Conservation (phyloP, 2,888 invertebrate species). For the Volucella inanis region DNA sequence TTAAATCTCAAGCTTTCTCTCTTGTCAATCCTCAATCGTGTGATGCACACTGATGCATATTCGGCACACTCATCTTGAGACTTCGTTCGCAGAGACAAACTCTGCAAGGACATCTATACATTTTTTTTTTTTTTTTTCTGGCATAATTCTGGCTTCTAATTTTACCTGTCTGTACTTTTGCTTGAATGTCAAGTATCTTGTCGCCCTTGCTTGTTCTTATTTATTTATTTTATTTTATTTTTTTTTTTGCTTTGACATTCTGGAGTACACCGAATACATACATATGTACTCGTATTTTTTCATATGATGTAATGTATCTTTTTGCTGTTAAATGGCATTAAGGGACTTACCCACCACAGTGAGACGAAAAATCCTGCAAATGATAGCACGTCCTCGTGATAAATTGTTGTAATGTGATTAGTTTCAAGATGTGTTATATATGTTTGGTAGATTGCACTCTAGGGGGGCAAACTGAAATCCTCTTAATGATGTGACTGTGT, state of each 20-base stretch:
- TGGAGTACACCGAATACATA: too few species aligned
- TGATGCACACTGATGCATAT: too few species aligned
- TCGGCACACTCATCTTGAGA: too few species aligned
- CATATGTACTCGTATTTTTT: too few species aligned
- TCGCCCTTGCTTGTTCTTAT: conserved; percentile 33
- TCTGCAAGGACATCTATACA: too few species aligned
- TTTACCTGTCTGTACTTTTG: background rate
- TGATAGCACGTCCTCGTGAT: conserved; percentile 22
- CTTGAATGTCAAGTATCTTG: conserved; percentile 19
- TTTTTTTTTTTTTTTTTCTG: background rate
- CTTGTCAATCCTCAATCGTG: too few species aligned
- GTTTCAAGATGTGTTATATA: conserved; percentile 36
- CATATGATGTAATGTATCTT: background rate
- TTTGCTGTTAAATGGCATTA: background rate
- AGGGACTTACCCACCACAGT: conserved; percentile 1
- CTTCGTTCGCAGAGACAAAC: too few species aligned
- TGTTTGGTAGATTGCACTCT: conserved; percentile 25
- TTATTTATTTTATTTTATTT: too few species aligned
- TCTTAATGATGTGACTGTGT: conserved; percentile 31
- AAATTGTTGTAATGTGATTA: conserved; percentile 49
- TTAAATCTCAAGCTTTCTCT: too few species aligned
- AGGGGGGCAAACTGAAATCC: conserved; percentile 11
- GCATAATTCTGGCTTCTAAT: background rate
- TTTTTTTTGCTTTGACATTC: background rate
- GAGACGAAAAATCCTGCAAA: background rate